Conservation (phyloP, 2,888 invertebrate species). For the Arenicola marina region DNA sequence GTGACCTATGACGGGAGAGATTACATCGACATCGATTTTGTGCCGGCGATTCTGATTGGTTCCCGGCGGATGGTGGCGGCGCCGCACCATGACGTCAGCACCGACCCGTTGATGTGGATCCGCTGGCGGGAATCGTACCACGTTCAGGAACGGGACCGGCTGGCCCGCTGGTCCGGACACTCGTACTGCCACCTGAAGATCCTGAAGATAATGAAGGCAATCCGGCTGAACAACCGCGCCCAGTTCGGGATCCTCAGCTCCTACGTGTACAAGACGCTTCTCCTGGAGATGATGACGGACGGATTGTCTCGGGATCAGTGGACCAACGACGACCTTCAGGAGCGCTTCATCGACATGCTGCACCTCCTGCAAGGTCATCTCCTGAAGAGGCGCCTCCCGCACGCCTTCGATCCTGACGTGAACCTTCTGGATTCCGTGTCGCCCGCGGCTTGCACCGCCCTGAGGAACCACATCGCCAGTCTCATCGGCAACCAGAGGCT, state of each 20-base stretch:
- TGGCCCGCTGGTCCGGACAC: too few relatives aligned
- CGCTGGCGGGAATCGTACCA: neutral
- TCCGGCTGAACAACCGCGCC: conserved; percentile 18
- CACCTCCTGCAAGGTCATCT: conserved; percentile 13
- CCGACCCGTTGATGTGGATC: too few relatives aligned
- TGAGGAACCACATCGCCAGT: neutral
- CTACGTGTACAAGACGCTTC: conserved; percentile 20
- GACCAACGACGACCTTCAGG: conserved; percentile 15
- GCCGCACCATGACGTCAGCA: conserved; percentile 8
- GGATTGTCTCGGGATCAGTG: conserved; percentile 9
- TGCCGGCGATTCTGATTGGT: conserved; percentile 3
- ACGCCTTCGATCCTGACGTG: conserved; percentile 10
- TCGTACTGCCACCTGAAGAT: conserved; percentile 9
- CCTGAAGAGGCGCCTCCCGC: conserved; percentile 6
- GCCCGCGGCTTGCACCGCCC: neutral
- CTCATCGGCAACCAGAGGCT: neutral
- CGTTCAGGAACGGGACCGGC: neutral
- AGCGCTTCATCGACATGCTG: conserved; percentile 23
- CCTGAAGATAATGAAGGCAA: conserved; percentile 25
- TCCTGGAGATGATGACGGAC: conserved; percentile 16
- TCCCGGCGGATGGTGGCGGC: conserved; percentile 8
- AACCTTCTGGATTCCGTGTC: conserved; percentile 18
- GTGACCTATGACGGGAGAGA: neutral
- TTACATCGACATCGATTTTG: conserved; percentile 11
- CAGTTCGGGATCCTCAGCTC: conserved; percentile 23